phyloP scores from a whole-genome alignment of 2,797 vertebrate genomes.

The Nasua narica region DNA sequence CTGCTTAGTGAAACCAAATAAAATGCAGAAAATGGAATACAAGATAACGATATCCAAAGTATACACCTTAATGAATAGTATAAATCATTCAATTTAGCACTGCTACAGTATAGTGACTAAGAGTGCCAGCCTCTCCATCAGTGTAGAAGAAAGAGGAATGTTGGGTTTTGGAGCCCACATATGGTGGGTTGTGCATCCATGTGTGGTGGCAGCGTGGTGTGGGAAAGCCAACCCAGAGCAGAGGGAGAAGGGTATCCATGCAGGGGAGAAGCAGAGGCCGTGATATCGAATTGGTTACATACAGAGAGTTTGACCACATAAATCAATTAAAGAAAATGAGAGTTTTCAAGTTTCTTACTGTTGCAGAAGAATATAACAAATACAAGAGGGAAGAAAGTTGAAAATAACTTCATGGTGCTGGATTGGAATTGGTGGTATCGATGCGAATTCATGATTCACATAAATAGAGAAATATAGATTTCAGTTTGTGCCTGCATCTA shows the following conservation, averaged over 20 bases:
- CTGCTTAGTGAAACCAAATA: background rate
- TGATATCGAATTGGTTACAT: background rate
- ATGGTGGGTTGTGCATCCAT: background rate
- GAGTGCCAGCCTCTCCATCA: background rate
- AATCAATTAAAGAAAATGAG: background rate
- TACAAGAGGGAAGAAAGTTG: background rate
- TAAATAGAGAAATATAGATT: background rate
- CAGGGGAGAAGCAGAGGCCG: background rate
- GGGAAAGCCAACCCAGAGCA: background rate
- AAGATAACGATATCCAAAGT: background rate
- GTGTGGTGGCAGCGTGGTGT: background rate
- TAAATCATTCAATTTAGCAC: background rate
- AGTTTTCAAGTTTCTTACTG: background rate
- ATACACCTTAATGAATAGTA: background rate
- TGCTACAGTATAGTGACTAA: background rate
- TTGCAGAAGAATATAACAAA: background rate
- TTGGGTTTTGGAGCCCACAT: background rate
- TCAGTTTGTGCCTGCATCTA: background rate
- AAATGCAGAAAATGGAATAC: background rate
- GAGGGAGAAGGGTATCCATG: background rate
- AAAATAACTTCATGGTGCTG: background rate
- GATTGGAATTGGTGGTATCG: background rate
- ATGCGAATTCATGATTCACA: background rate
- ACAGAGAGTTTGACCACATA: background rate
- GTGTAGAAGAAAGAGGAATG: background rate